Conservation (phyloP, 2,888 invertebrate species). For the Parthenolecanium corni region DNA sequence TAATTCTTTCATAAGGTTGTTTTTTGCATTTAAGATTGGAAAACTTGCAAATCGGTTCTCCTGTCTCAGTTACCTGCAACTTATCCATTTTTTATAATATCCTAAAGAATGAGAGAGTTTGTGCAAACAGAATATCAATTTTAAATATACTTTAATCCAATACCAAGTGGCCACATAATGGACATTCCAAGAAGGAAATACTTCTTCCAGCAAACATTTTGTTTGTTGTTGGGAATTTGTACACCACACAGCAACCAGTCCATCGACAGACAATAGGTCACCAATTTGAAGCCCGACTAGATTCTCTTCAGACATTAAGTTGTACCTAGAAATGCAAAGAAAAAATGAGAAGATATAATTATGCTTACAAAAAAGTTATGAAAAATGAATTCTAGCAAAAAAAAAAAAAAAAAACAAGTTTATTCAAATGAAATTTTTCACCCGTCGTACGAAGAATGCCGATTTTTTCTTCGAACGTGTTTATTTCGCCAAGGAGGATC, state of each 20-base stretch:
- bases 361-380: background rate
- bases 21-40: constrained; percentile 50
- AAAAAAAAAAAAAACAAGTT: background rate
- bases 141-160: constrained; percentile 61
- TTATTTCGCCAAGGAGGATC: constrained; percentile 98
- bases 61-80: constrained; percentile 51
- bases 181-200: constrained; percentile 70
- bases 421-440: constrained; percentile 37
- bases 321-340: constrained; percentile 58
- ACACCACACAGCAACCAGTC: constrained; percentile 79
- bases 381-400: background rate
- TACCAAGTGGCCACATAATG: constrained; percentile 61
- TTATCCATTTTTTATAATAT: background rate
- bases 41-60: constrained; percentile 57
- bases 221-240: constrained; percentile 71
- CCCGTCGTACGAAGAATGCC: constrained; percentile 49
- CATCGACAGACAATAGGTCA: constrained; percentile 48
- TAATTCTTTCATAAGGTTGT: constrained; percentile 76
- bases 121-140: background rate
- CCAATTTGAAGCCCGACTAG: constrained; percentile 58
- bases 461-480: constrained; percentile 70
- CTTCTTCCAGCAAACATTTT: constrained; percentile 51
- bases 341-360: constrained; percentile 17
- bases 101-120: background rate
- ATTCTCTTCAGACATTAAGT: constrained; percentile 65